Evolutionary conservation across 2,797 vertebrate species (phyloP), one percentile per base, ranked within the genome.

Genomic region (Cyclura pinguis): DNA sequence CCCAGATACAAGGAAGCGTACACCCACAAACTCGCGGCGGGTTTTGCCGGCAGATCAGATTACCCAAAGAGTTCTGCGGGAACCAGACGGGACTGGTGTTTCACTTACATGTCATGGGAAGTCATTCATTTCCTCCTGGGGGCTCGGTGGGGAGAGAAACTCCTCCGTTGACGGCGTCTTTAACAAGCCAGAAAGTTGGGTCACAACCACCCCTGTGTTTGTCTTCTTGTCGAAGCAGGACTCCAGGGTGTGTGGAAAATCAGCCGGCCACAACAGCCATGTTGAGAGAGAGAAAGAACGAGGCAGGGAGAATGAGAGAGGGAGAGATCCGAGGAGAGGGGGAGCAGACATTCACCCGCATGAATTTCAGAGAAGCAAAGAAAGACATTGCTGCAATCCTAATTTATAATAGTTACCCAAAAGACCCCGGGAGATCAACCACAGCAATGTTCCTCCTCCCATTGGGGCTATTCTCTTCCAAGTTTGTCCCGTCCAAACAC

Each of bases 181-280:
- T 92, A 91, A 92, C 89, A 91, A 95, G 90, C 78, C 90, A 90
- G 64, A 91, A 92, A 93, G 93, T 27, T 87, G 94, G 91, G 95
- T 90, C 87, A 74, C 88, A 92, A 87, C 90, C 88, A 72, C 62
- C 77, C 80, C 93, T 89, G 86, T n/a, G 93, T 80, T 2, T 47
- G 93, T 93, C 80, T 88, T 76, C 92, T 91, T 91, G 93, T 90
- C 84, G n/a, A 32, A 81, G 85, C 55, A 81, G 62, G 92, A 88
- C 92, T 92, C n/a, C 86, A 82, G 93, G 89, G 89, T 29, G 86
- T 89, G 91, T 89, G 93, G 92, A 90, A 86, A 94, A 94, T 92
- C 0, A n/a, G 22, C 18, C 0, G 78, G 84, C 84, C 16, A 92
- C 90, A 91, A 86, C 80, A 89, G 27, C 12, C 90, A 87, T 4